Evolutionary conservation across 1,140 invertebrate genomes (phyloP).

Genomic region (Dendrolimus kikuchii): DNA sequence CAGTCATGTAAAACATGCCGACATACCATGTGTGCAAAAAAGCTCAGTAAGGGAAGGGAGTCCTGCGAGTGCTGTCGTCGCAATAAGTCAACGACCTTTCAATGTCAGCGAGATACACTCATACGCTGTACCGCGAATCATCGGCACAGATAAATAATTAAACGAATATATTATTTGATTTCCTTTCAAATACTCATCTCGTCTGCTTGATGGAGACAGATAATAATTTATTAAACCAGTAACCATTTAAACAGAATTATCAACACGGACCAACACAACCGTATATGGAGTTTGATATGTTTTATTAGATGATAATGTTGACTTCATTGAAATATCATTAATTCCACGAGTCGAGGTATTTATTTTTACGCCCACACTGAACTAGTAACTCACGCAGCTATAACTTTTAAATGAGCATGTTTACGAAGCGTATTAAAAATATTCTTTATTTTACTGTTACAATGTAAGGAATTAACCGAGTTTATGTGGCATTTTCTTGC

Average conservation of each 20-base stretch:
- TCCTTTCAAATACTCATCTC: constrained; percentile 26
- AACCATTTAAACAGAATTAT: constrained; percentile 18
- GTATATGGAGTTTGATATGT: constrained; percentile 18
- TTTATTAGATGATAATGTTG: constrained; percentile 13
- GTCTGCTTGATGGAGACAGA: constrained; percentile 20
- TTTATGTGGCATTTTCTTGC: too few species aligned
- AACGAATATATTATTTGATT: constrained; percentile 26
- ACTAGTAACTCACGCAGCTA: neutral
- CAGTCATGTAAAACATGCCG: too few species aligned
- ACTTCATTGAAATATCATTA: constrained; percentile 14
- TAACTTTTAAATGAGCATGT: neutral
- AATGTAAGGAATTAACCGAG: too few species aligned
- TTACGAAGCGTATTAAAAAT: too few species aligned
- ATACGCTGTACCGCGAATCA: constrained; percentile 19
- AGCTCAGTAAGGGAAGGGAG: constrained; percentile 33
- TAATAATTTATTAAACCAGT: constrained; percentile 18
- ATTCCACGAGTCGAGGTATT: constrained; percentile 7
- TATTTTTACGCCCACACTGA: constrained; percentile 7
- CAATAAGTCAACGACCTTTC: constrained; percentile 59
- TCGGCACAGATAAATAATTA: constrained; percentile 35
- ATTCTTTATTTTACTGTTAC: too few species aligned
- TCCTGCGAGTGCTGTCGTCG: constrained; percentile 37
- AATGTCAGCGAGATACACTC: constrained; percentile 51
- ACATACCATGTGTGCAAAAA: constrained; percentile 10
- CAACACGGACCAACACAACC: constrained; percentile 15